Conservation (phyloP, 2,113 vertebrate genomes). For the Lepus europaeus region DNA sequence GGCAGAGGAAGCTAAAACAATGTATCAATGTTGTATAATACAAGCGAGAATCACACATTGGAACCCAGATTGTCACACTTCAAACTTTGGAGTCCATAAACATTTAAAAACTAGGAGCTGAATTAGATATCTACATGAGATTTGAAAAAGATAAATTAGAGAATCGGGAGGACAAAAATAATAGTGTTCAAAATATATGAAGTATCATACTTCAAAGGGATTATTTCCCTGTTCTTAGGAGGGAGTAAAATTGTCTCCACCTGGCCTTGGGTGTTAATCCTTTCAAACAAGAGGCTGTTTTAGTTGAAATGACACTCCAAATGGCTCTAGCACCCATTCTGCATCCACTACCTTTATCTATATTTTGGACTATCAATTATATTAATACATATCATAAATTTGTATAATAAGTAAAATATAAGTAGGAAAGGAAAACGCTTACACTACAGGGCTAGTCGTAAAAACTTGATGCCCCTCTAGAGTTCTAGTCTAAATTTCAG, state of each 20-base stretch:
- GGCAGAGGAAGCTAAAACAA: not conserved
- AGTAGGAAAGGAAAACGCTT: not conserved
- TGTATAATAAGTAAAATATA: not conserved
- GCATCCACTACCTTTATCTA: not conserved
- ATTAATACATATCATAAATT: not conserved
- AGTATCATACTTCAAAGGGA: not conserved
- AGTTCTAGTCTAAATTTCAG: not conserved
- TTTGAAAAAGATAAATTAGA: not conserved
- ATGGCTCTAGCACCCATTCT: not conserved
- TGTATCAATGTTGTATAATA: not conserved
- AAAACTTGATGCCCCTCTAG: not conserved
- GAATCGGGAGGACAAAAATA: not conserved
- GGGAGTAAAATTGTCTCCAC: not conserved
- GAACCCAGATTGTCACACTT: not conserved
- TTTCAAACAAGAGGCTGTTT: constrained; percentile 17
- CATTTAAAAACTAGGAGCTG: not conserved
- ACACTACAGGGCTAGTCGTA: not conserved
- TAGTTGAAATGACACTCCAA: not conserved
- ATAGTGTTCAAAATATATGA: not conserved
- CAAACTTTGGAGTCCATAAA: not conserved
- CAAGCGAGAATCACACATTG: not conserved
- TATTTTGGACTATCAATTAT: not conserved
- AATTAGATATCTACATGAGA: not conserved
- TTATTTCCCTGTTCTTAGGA: not conserved
- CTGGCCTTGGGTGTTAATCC: not conserved